Base-by-base conservation (phyloP, 2,797 vertebrate genomes). In the Periophthalmus magnuspinnatus region DNA sequence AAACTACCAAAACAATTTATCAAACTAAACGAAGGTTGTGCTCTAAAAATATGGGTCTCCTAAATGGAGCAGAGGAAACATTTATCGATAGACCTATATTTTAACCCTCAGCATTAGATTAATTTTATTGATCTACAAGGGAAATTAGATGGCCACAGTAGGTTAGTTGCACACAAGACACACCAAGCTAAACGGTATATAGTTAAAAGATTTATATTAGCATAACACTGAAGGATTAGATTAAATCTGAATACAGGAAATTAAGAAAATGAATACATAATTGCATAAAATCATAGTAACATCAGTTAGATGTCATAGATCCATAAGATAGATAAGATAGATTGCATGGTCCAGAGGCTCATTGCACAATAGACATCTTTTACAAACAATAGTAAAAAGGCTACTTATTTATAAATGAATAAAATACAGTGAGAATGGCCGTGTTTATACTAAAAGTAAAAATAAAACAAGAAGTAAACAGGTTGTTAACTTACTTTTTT, bases 401-500 rank as follows among this genome's bases (percentile, higher is more conserved):
- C 3, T 16, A 16, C 41, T 14, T 14, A 45, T 14, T 45, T 45
- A 8, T 50, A 50, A 50, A 50, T 17, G 1, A 55, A 55, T 54
- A 22, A 54, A 54, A 54, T 22, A 22, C 19, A 54, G 5, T 48
- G 16, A 22, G 0, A 55, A 2, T 10, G 11, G 19, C 5, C 5
- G 17, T 11, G 3, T 55, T 9, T 11, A 54, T 2, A n/a, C 5
- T 9, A 11, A 14, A 16, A 57, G 2, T n/a, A n/a, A n/a, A n/a
- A 28, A 16, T 28, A 28, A 13, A 28, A 56, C 6, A 16, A 17
- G 1, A 32, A 57, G 5, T 57, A 17, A 32, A 55, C 6, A 56
- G 50, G 50, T 21, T 21, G 50, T 10, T 13, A 24, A 19, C 5
- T 2, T 74, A 89, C 88, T 86, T 28, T n/a, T 28, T 28, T 70